Conservation (phyloP, 2,797 vertebrate genomes). For the Mormyrops boulengeri region DNA sequence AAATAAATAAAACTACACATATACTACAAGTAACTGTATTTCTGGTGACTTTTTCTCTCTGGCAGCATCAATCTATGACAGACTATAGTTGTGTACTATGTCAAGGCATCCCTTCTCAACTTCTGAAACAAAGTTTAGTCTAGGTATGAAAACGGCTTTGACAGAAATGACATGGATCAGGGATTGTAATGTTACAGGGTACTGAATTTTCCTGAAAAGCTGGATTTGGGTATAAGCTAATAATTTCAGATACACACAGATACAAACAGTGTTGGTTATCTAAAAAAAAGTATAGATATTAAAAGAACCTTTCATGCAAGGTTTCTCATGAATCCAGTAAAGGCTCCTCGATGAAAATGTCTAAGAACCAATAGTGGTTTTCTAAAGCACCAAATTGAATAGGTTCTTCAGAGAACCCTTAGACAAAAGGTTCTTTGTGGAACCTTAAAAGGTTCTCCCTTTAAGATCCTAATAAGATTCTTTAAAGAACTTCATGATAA, state of each 20-base stretch:
- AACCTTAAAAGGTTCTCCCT: background rate
- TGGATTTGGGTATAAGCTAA: background rate
- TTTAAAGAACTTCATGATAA: too few relatives aligned
- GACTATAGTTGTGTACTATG: background rate
- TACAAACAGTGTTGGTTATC: background rate
- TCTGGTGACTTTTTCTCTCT: background rate
- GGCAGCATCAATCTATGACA: background rate
- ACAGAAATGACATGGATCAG: background rate
- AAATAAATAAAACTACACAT: background rate
- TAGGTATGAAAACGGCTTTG: background rate
- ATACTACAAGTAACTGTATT: background rate
- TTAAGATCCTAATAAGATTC: too few relatives aligned
- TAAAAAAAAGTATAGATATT: background rate
- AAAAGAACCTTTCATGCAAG: background rate
- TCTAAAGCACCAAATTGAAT: background rate
- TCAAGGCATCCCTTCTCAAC: background rate
- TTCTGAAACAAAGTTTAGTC: background rate
- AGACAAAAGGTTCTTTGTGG: background rate
- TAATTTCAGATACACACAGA: background rate
- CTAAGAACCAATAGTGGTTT: background rate
- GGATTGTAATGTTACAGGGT: background rate
- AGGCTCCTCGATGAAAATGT: background rate
- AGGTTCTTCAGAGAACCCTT: background rate
- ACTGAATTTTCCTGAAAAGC: background rate
- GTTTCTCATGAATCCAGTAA: background rate